Percentiles rank a stretch among this genome's conserved stretches.
These are phyloP conservation scores for Papilio gigon DNA, from an alignment of 2,888 invertebrate species.

Conservation along the genomic window DNA sequence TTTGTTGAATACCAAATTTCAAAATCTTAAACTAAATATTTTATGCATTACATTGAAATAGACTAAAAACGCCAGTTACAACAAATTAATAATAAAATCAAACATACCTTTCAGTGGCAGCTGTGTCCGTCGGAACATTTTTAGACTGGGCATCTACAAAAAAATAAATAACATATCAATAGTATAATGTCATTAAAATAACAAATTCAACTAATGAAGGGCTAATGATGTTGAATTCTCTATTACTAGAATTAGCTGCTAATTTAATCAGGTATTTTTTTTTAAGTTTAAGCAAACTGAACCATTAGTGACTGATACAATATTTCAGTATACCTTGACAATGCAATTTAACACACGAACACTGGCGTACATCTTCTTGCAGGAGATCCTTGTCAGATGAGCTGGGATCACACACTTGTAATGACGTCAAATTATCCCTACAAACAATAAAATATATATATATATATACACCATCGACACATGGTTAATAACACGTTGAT, in stretches of 20 bases:
- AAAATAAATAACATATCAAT: not conserved
- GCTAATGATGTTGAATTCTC: too few relatives aligned
- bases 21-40: too few relatives aligned
- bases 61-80: not conserved
- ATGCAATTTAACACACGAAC: constrained; percentile 16
- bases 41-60: too few relatives aligned
- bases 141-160: constrained; percentile 36
- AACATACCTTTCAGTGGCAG: constrained; percentile 47
- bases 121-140: constrained; percentile 44
- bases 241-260: too few relatives aligned
- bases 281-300: not conserved
- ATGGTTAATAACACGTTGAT: constrained; percentile 2
- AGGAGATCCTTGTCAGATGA: constrained; percentile 33
- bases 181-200: not conserved
- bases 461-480: not conserved
- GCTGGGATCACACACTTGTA: constrained; percentile 53
- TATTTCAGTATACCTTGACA: constrained; percentile 16
- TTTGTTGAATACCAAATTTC: too few relatives aligned
- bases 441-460: constrained; percentile 27
- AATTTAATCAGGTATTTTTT: too few relatives aligned
- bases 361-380: not conserved
- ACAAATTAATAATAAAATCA: constrained; percentile 28
- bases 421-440: constrained; percentile 68
- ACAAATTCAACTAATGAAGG: too few relatives aligned
- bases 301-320: not conserved